Percentiles rank a stretch among this genome's conserved stretches.
Conservation (phyloP, 1,140 invertebrate species). For the Mya arenaria region DNA sequence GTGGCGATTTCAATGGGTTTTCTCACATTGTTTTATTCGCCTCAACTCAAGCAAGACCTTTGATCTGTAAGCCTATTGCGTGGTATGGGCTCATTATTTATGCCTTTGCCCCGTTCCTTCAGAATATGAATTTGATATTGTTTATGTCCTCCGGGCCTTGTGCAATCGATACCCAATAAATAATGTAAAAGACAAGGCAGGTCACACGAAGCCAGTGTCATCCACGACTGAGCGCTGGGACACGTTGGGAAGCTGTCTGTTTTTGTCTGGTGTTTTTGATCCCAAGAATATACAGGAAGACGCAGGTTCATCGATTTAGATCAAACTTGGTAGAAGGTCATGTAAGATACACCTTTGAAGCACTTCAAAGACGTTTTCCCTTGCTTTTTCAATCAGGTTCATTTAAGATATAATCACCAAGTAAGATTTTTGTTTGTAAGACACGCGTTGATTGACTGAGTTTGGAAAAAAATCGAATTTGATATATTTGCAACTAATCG, state of each 20-base stretch:
- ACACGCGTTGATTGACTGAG: no score
- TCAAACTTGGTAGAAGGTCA: no score
- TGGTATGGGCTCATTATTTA: conserved; percentile 38
- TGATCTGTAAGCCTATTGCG: conserved; percentile 41
- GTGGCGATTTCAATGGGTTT: not conserved
- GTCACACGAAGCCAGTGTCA: conserved; percentile 7
- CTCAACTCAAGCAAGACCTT: conserved; percentile 39
- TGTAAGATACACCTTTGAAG: no score
- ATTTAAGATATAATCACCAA: no score
- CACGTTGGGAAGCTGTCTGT: not conserved
- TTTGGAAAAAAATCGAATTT: no score
- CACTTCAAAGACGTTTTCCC: no score
- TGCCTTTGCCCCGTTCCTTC: conserved; percentile 20
- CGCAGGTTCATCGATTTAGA: no score
- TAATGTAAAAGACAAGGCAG: conserved; percentile 43
- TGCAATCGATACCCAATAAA: conserved; percentile 47
- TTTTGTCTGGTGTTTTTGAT: not conserved
- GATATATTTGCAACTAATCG: no score
- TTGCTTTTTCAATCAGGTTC: no score
- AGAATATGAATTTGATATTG: conserved; percentile 49
- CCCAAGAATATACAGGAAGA: no score
- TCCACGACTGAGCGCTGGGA: not conserved
- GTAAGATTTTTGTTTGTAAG: no score
- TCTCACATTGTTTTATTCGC: conserved; percentile 37
- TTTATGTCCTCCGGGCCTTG: conserved; percentile 22